Base-by-base conservation (phyloP, 2,113 vertebrate species). In the Tenebrosternarchus preto region DNA sequence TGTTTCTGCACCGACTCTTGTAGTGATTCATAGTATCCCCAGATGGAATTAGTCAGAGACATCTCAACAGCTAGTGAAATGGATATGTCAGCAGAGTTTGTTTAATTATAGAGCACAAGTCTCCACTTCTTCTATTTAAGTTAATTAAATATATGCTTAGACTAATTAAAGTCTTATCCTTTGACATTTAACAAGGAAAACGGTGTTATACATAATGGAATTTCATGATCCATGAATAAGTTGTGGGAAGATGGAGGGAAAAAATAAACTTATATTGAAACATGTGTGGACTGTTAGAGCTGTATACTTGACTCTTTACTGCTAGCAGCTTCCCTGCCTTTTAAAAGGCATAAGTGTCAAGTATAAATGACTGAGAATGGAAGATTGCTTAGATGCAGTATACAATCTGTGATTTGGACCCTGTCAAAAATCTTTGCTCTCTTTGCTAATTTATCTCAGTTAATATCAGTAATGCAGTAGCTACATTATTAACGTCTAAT, bases 91-190 rank as follows among this genome's bases (percentile, higher is more conserved):
- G 53, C 9, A 64, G 24, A 56, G 46, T 27, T 82, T 82, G 64
- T 87, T 84, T 83, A 80, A 87, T 85, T 86, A 80, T 46, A 76
- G n/a, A 27, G 25, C 57, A 43, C 76, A 63, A 71, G 24, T 63
- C 71, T 63, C 31, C 55, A 77, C 60, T 82, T 67, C 46, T 76
- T 33, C 76, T 81, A 56, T 85, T 74, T 82, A 83, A 80, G 71
- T 84, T 80, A 72, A 87, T 89, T 88, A 85, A 83, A 86, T 84
- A 79, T 85, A 79, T 78, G 68, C 69, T 85, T 82, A 83, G 77
- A 85, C 78, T 85, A 84, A 87, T 82, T 66, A 76, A 86, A 81
- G 78, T 81, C 24, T 57, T 82, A 76, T 61, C 60, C 50, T 79
- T 81, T 84, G 85, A 86, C 73, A 79, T 86, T 84, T 83, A 77